These are phyloP conservation scores for Chromobotia macracanthus DNA, from an alignment of 2,797 vertebrate species.

Conservation along the genomic window DNA sequence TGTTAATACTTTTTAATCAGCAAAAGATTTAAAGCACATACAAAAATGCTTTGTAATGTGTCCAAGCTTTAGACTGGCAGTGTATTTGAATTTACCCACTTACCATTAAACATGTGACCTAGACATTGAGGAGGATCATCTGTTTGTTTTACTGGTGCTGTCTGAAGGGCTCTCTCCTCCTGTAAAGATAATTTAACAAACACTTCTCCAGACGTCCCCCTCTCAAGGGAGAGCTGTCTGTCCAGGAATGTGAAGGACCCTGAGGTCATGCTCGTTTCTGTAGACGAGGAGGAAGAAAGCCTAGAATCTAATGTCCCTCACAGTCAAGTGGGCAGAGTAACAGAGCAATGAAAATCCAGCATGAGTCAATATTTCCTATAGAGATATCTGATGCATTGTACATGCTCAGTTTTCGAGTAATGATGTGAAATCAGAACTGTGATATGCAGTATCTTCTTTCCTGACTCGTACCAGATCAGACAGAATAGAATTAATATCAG, in stretches of 20 bases:
- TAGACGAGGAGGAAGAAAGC: constrained; percentile 13
- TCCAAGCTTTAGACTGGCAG: too few relatives aligned
- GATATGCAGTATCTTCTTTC: background rate
- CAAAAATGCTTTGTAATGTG: too few relatives aligned
- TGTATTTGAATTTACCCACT: constrained; percentile 36
- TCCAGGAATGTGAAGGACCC: constrained; percentile 64
- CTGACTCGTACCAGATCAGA: background rate
- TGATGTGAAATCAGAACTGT: background rate
- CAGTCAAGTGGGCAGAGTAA: background rate
- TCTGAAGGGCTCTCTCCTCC: constrained; percentile 42
- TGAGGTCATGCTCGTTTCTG: constrained; percentile 43
- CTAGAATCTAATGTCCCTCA: constrained; percentile 10
- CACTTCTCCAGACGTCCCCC: constrained; percentile 36
- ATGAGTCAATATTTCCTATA: background rate
- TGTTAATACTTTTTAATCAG: too few relatives aligned
- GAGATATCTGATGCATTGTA: constrained; percentile 1
- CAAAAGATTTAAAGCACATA: too few relatives aligned
- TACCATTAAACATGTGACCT: constrained; percentile 34
- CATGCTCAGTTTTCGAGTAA: background rate
- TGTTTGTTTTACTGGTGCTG: constrained; percentile 50
- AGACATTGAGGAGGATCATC: background rate
- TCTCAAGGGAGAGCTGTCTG: constrained; percentile 3
- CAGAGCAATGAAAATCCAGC: background rate
- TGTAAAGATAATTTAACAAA: constrained; percentile 40
- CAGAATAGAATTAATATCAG: background rate